Conservation (phyloP, 2,888 invertebrate genomes). For the Liodrosophila aerea region DNA sequence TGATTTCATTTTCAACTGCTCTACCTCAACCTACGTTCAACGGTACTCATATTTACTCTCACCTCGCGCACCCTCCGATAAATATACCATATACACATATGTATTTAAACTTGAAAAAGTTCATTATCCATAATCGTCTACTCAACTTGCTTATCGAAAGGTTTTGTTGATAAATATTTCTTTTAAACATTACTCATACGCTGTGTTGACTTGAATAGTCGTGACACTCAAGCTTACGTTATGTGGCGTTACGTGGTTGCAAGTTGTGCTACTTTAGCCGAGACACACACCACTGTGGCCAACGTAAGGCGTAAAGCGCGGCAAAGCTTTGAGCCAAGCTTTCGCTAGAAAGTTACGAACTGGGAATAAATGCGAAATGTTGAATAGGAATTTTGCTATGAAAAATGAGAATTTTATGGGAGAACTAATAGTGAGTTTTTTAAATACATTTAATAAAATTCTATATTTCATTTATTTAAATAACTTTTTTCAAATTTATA, state of each 20-base stretch:
- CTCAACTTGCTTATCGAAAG: slow-evolving; percentile 30
- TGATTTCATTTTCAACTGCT: too few species aligned
- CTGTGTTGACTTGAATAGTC: slow-evolving; percentile 23
- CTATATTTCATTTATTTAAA: too few species aligned
- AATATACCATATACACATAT: too few species aligned
- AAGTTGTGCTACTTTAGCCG: slow-evolving; percentile 11
- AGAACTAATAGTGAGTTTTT: not conserved
- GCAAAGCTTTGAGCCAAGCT: slow-evolving; percentile 6
- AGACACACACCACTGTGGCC: slow-evolving; percentile 43
- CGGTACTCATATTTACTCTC: too few species aligned
- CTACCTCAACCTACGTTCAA: too few species aligned
- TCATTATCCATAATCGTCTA: slow-evolving; percentile 13
- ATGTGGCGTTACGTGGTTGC: not conserved
- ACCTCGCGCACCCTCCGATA: too few species aligned
- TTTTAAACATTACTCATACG: slow-evolving; percentile 58
- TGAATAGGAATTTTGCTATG: not conserved
- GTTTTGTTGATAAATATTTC: slow-evolving; percentile 14
- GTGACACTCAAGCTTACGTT: slow-evolving; percentile 36
- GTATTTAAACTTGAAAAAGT: not conserved
- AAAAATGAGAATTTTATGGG: not conserved
- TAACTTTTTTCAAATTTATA: too few species aligned
- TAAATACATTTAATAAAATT: too few species aligned
- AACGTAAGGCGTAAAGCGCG: slow-evolving; percentile 20
- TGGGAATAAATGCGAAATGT: not conserved
- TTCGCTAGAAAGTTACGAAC: not conserved